Evolutionary conservation across 2,797 vertebrate species (phyloP).

Genomic region (Clamator glandarius): DNA sequence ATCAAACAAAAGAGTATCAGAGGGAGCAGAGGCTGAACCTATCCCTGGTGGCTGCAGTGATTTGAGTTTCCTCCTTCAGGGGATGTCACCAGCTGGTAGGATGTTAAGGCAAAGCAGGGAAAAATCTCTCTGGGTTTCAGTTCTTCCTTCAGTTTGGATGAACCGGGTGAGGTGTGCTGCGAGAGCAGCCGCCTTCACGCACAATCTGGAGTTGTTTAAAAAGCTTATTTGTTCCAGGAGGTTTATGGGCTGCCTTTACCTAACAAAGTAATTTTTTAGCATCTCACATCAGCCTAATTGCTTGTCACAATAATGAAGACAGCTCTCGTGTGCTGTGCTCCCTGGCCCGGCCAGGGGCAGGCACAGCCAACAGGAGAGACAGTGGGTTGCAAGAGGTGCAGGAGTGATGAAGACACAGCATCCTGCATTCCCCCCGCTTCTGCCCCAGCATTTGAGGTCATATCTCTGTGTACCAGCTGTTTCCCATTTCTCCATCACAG

Average conservation of each 20-base stretch:
- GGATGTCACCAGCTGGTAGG: background rate
- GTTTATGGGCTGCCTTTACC: slow-evolving; percentile 70
- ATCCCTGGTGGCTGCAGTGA: background rate
- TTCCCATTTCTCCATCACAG: background rate
- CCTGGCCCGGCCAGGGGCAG: background rate
- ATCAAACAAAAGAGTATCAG: background rate
- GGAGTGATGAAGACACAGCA: background rate
- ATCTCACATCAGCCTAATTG: slow-evolving; percentile 72
- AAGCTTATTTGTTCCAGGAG: slow-evolving; percentile 47
- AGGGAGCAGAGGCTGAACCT: background rate
- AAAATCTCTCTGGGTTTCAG: background rate
- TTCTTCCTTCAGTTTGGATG: background rate
- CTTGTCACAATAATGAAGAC: slow-evolving; percentile 69
- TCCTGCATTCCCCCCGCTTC: background rate
- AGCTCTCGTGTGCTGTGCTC: slow-evolving; percentile 4
- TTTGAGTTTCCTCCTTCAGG: background rate
- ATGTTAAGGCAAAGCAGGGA: background rate
- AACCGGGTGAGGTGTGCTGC: background rate
- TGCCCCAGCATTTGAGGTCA: background rate
- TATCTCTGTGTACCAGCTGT: background rate
- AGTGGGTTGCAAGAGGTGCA: accelerated
- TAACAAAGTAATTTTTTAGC: slow-evolving; percentile 76
- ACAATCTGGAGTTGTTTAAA: slow-evolving; percentile 24
- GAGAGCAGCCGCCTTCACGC: background rate
- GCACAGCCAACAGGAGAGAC: background rate